Evolutionary conservation across 2,888 invertebrate genomes (phyloP).

Genomic region (Horisme vitalbata): DNA sequence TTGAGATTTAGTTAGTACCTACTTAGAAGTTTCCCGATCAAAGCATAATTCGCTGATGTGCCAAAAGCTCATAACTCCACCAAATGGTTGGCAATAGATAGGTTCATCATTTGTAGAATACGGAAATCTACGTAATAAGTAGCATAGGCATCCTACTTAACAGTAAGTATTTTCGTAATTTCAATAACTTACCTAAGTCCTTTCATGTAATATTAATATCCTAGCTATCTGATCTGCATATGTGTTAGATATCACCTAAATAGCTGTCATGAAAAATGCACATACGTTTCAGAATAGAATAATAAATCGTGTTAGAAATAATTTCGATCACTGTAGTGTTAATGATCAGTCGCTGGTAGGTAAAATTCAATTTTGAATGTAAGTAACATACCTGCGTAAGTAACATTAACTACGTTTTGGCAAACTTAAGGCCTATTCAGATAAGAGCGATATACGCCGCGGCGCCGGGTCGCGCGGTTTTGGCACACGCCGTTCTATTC

Average conservation of each 20-base stretch:
- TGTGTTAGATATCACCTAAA: conserved; percentile 61
- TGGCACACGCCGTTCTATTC: no score
- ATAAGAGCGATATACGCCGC: no score
- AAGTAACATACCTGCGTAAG: no score
- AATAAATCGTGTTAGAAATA: conserved; percentile 64
- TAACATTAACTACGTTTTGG: no score
- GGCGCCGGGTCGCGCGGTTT: no score
- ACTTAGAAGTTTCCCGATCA: conserved; percentile 16
- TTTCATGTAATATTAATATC: conserved; percentile 37
- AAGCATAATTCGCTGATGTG: conserved; percentile 45
- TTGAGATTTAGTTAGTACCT: conserved; percentile 1
- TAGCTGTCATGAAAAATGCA: conserved; percentile 59
- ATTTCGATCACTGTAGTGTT: conserved; percentile 64
- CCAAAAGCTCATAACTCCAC: conserved; percentile 58
- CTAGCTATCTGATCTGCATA: conserved; percentile 51
- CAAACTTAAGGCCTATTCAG: no score
- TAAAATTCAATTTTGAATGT: no score
- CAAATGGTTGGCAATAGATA: conserved; percentile 44
- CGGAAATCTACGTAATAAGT: conserved; percentile 34
- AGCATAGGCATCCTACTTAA: conserved; percentile 32
- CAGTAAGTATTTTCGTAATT: conserved; percentile 31
- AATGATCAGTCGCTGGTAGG: conserved; percentile 41
- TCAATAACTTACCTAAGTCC: conserved; percentile 37
- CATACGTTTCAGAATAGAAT: conserved; percentile 42
- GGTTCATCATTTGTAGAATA: conserved; percentile 38